Conservation (phyloP, 1,140 invertebrate species). For the Pseudomyrmex sp. region DNA sequence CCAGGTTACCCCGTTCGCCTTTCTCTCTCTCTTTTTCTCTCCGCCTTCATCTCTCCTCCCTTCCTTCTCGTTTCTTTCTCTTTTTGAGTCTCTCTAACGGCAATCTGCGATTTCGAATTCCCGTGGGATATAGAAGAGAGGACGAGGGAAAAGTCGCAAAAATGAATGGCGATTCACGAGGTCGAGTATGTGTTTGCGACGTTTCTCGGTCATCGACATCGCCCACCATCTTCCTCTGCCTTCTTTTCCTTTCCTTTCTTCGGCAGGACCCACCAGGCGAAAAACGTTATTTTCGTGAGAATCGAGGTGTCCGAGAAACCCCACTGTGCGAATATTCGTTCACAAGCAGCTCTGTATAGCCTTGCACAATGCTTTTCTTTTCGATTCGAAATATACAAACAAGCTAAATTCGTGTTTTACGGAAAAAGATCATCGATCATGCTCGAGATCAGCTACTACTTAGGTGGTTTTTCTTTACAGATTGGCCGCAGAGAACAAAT, state of each 20-base stretch:
- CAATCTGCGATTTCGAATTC: slow-evolving; percentile 58
- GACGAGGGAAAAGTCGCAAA: slow-evolving; percentile 15
- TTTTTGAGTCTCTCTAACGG: slow-evolving; percentile 15
- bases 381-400: too few relatives aligned
- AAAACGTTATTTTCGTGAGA: slow-evolving; percentile 60
- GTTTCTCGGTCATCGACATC: slow-evolving; percentile 20
- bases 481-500: too few relatives aligned
- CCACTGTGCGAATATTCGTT: too few relatives aligned
- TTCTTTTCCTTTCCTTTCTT: not conserved
- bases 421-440: too few relatives aligned
- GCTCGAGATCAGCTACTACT: too few relatives aligned
- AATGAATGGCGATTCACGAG: slow-evolving; percentile 60
- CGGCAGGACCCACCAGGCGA: not conserved
- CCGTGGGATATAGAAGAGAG: not conserved
- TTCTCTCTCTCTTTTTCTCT: slow-evolving; percentile 23
- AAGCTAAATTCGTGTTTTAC: too few relatives aligned
- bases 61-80: not conserved
- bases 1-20: slow-evolving; percentile 59
- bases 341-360: too few relatives aligned
- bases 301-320: slow-evolving; percentile 8
- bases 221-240: not conserved
- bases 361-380: too few relatives aligned
- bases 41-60: not conserved
- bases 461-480: too few relatives aligned
- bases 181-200: not conserved